Base-by-base conservation (phyloP, 2,888 invertebrate species). In the Euclidia mi region DNA sequence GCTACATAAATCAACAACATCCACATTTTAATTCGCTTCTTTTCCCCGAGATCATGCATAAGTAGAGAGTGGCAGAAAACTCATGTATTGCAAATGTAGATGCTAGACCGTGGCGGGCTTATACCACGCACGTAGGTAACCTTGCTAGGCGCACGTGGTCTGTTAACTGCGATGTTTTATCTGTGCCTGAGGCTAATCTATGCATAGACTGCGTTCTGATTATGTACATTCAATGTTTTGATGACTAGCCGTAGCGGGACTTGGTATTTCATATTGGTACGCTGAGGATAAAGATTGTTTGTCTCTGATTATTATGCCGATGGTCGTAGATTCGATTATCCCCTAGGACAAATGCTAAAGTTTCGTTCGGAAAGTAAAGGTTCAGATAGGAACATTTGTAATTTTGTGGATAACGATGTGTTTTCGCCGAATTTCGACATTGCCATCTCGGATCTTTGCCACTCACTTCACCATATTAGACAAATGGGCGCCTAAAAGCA, bases 81-180 rank as follows among this genome's bases (percentile, higher is more conserved):
- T 69, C 58, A 69, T 66, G 66, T 69, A 53, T 69, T 59, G 43
- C 53, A 41, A 63, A 69, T 63, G 58, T 58, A 40, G 18, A 62
- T 43, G 49, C 49, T 63, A 46, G 58, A 63, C 63, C 34, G 6
- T 35, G 15, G 51, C 37, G 56, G 50, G 52, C 58, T 58, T 52
- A 68, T 40, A 40, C 69, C 9, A 35, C 18, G 47, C 68, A 69
- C 69, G 61, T 68, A 56, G 17, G 28, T 42, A 48, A 48, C 56
- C 64, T 59, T 59, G 55, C 64, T 66, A 64, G 34, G 53, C 7
- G 60, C 45, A 67, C 67, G 64, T 67, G 60, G 44, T 25, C n/a
- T 53, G 55, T 47, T 48, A 65, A 50, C 55, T 41, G 25, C 32
- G 18, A 40, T 46, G 40, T 29, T 32, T 49, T 48, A 42, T 28